Percentiles rank a stretch among this genome's conserved stretches.
Evolutionary conservation across 1,140 invertebrate genomes (phyloP).

Genomic region (Theocolax elegans): DNA sequence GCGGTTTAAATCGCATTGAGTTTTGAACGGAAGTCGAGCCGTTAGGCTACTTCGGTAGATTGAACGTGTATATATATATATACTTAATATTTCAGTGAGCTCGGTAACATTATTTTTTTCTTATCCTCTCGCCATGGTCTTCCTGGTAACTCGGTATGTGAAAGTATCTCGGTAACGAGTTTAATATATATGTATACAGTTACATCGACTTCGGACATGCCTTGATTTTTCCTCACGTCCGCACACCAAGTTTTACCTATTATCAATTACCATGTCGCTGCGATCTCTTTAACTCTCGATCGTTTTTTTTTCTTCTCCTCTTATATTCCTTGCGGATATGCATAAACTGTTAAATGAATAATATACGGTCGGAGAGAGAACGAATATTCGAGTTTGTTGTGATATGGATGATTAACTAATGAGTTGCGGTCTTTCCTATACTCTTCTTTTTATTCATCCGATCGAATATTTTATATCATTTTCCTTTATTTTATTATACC

Average conservation of each 20-base stretch:
- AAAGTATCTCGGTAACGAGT: slow-evolving; percentile 1
- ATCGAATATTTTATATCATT: no score
- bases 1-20: no score
- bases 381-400: no score
- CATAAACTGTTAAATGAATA: no score
- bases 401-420: no score
- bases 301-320: no score
- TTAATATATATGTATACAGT: slow-evolving; percentile 16
- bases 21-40: slow-evolving; percentile 18
- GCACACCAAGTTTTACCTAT: not conserved
- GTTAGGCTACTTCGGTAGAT: slow-evolving; percentile 19
- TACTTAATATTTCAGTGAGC: slow-evolving; percentile 30
- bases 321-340: no score
- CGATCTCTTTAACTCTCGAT: not conserved
- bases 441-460: no score
- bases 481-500: no score
- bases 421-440: no score
- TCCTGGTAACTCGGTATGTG: slow-evolving; percentile 9
- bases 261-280: not conserved
- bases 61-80: not conserved
- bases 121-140: not conserved
- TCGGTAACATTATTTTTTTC: not conserved
- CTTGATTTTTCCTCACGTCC: not conserved
- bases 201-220: not conserved
- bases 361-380: no score